Conservation (phyloP, 2,888 invertebrate species). For the Amorpha juglandis region DNA sequence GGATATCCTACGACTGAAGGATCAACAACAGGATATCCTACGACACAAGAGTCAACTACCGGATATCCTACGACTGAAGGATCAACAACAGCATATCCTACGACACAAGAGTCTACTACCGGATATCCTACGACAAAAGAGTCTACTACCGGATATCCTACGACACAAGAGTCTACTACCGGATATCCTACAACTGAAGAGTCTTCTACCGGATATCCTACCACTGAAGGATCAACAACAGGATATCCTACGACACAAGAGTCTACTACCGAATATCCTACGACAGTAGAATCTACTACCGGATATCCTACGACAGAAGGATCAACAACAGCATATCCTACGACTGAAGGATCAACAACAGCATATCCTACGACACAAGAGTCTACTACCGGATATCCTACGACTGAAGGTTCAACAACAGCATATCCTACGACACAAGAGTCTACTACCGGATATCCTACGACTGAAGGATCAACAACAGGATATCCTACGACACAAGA, state of each 20-base stretch:
- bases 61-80: neutral
- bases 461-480: neutral
- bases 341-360: too few species aligned
- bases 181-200: too few species aligned
- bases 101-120: constrained; percentile 16
- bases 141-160: constrained; percentile 13
- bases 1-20: constrained; percentile 18
- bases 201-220: neutral
- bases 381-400: constrained; percentile 13
- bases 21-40: neutral
- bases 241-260: constrained; percentile 23
- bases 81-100: neutral
- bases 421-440: neutral
- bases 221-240: neutral
- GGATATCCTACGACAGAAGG: too few species aligned
- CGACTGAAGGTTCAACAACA: neutral
- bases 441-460: constrained; percentile 25
- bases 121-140: constrained; percentile 26
- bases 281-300: too few species aligned
- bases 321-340: too few species aligned
- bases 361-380: constrained; percentile 26
- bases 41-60: constrained; percentile 23
- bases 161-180: neutral
- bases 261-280: neutral
- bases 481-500: neutral